Percentiles rank a stretch among this genome's conserved stretches.
These are phyloP conservation scores for Corythaixoides concolor DNA, from an alignment of 2,113 vertebrate genomes.

Conservation along the genomic window DNA sequence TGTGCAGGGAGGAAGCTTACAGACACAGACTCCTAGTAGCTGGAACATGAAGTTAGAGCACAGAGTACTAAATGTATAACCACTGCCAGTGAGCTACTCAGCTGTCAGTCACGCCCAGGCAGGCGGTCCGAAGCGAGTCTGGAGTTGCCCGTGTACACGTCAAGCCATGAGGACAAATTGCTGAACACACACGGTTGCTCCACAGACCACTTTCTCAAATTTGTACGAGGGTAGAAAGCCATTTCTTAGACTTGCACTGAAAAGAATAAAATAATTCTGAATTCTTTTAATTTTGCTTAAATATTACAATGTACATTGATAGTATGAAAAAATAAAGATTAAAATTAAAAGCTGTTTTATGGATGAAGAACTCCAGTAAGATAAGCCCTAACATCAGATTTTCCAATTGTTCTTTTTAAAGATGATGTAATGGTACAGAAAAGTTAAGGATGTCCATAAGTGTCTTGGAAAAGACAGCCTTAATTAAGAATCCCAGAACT, in stretches of 20 bases:
- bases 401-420: background rate
- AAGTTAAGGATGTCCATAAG: background rate
- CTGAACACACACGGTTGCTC: fast-evolving
- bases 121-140: background rate
- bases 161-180: background rate
- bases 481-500: background rate
- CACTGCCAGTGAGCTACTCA: background rate
- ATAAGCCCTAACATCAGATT: background rate
- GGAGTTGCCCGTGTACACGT: fast-evolving
- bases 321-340: background rate
- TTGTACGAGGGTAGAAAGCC: background rate
- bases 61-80: background rate
- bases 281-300: background rate
- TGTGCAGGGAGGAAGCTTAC: background rate
- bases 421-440: background rate
- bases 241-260: background rate
- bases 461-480: background rate
- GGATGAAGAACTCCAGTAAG: background rate
- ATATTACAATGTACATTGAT: background rate
- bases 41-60: fast-evolving
- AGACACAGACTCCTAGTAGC: fast-evolving
- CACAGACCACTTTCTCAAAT: background rate
- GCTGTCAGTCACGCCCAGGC: background rate
- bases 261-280: background rate
- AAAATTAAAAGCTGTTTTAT: background rate